Evolutionary conservation across 2,888 invertebrate genomes (phyloP).

Genomic region (Punctoribates punctum): DNA sequence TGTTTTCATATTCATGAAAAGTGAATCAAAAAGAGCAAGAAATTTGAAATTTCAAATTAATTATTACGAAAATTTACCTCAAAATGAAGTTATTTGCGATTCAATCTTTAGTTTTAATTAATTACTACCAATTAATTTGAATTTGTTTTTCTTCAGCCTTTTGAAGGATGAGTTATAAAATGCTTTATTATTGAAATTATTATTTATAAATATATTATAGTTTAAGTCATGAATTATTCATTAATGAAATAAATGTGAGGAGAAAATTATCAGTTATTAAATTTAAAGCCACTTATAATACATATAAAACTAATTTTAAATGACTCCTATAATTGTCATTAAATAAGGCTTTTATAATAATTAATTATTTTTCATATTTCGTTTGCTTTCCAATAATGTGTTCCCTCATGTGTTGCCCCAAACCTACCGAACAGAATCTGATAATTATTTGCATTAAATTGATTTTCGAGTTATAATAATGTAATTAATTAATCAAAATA

Average conservation of each 20-base stretch:
- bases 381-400: no score
- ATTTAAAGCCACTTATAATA: constrained; percentile 12
- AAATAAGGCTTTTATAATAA: no score
- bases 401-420: no score
- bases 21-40: background rate
- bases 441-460: no score
- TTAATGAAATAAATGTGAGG: background rate
- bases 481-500: no score
- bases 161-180: constrained; percentile 5
- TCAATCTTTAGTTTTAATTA: constrained; percentile 13
- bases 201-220: constrained; percentile 15
- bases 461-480: no score
- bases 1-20: background rate
- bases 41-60: constrained; percentile 2
- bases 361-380: no score
- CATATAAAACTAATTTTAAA: background rate
- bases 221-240: constrained; percentile 23
- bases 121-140: constrained; percentile 14
- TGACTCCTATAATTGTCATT: background rate
- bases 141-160: background rate
- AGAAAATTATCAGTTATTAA: constrained; percentile 24
- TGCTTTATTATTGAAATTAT: background rate
- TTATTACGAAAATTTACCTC: background rate
- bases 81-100: constrained; percentile 26
- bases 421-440: no score